These are phyloP conservation scores for Microtus pennsylvanicus DNA, from an alignment of 2,113 vertebrate genomes.

Conservation along the genomic window DNA sequence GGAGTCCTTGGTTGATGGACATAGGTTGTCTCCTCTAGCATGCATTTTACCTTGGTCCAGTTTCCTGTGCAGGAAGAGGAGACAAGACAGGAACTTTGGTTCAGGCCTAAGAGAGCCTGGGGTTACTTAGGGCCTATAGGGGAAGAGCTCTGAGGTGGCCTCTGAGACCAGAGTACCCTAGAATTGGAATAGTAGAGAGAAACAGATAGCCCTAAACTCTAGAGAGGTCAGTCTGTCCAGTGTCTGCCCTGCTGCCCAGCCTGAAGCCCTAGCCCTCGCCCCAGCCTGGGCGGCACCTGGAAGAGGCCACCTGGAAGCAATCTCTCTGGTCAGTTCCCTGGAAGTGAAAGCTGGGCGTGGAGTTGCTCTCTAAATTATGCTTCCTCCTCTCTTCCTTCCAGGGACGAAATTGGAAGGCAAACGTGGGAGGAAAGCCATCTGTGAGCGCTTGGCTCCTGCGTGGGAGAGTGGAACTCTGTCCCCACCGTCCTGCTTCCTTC, in stretches of 20 bases:
- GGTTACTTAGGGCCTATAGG: not conserved
- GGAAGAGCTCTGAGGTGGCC: not conserved
- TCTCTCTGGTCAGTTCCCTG: conserved; percentile 90
- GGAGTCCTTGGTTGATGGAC: not conserved
- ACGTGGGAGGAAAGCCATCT: not conserved
- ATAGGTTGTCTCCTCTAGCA: not conserved
- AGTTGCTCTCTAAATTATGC: conserved; percentile 87
- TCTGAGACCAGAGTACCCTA: no score
- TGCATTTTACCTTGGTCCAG: not conserved
- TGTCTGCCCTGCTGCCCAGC: not conserved
- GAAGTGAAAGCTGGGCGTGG: conserved; percentile 89
- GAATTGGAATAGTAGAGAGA: not conserved
- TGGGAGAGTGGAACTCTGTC: not conserved
- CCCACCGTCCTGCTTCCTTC: fast-evolving
- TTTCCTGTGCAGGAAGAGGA: not conserved
- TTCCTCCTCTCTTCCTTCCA: conserved; percentile 76
- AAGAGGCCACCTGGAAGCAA: conserved; percentile 91
- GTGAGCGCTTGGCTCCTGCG: not conserved
- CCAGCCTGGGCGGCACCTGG: not conserved
- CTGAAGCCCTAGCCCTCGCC: not conserved
- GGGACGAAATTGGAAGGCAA: conserved; percentile 59
- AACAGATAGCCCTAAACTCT: not conserved
- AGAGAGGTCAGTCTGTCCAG: not conserved
- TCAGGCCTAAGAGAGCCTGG: not conserved
- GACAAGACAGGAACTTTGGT: not conserved